A percentile compares a stretch with the other conserved stretches of the same genome.
Evolutionary conservation across 2,888 invertebrate genomes (phyloP).

Genomic region (Heterodera filipjevi): DNA sequence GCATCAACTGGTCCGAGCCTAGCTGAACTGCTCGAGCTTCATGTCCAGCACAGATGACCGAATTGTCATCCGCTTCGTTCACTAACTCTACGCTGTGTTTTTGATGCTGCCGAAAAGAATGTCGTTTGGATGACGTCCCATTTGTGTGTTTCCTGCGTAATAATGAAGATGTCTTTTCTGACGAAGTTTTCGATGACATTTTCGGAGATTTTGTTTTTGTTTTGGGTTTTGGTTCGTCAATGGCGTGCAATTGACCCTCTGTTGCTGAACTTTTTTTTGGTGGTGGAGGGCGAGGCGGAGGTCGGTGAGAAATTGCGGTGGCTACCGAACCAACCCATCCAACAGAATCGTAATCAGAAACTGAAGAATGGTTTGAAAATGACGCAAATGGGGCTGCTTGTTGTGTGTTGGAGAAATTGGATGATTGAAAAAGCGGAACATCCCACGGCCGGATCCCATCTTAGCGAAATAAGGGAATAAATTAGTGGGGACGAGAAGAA

Average conservation of each 20-base stretch:
- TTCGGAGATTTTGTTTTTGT: not conserved
- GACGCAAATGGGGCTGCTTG: not conserved
- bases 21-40: not conserved
- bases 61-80: not conserved
- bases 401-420: not conserved
- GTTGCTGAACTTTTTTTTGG: conserved; percentile 26
- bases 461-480: not conserved
- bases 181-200: conserved; percentile 7
- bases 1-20: not conserved
- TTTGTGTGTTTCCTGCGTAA: not conserved
- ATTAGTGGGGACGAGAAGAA: too few species aligned
- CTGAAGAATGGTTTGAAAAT: conserved; percentile 8
- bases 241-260: too few species aligned
- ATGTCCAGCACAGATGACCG: not conserved
- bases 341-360: not conserved
- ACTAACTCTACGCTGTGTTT: not conserved
- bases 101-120: not conserved
- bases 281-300: conserved; percentile 41
- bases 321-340: not conserved
- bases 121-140: not conserved
- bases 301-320: conserved; percentile 13
- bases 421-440: not conserved
- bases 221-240: not conserved
- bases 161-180: not conserved
- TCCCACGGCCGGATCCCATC: not conserved